Conservation (phyloP, 2,113 vertebrate genomes). For the Cariama cristata region DNA sequence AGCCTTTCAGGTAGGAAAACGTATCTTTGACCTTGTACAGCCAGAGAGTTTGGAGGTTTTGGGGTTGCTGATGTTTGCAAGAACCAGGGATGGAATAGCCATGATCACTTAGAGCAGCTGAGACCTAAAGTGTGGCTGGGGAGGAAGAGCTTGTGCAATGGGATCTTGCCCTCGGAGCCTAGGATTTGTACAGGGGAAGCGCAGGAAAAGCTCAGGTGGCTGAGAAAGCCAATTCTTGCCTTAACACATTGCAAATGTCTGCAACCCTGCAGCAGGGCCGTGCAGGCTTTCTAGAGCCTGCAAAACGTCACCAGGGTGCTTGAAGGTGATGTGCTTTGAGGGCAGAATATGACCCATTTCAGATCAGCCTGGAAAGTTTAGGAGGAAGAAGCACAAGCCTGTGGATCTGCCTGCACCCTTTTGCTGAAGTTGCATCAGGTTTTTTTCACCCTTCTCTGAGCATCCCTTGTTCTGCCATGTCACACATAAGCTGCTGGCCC, state of each 20-base stretch:
- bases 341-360: background rate
- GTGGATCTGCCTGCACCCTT: background rate
- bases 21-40: fast-evolving
- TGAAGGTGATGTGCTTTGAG: background rate
- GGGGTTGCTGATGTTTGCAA: background rate
- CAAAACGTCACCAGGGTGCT: background rate
- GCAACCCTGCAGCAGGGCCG: background rate
- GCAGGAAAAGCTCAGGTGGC: background rate
- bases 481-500: background rate
- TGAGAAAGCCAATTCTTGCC: background rate
- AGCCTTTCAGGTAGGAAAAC: constrained; percentile 83
- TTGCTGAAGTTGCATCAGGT: background rate
- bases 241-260: background rate
- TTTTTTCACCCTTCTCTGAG: background rate
- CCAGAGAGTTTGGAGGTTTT: background rate
- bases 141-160: background rate
- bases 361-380: background rate
- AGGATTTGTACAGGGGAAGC: background rate
- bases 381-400: fast-evolving
- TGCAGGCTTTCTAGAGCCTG: background rate
- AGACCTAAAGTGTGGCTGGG: background rate
- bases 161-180: background rate
- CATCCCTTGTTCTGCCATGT: background rate
- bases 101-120: background rate
- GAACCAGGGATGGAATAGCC: background rate